Evolutionary conservation across 2,113 vertebrate genomes (phyloP), one percentile per base, ranked within the genome.

Genomic region (Leiothrix lutea): DNA sequence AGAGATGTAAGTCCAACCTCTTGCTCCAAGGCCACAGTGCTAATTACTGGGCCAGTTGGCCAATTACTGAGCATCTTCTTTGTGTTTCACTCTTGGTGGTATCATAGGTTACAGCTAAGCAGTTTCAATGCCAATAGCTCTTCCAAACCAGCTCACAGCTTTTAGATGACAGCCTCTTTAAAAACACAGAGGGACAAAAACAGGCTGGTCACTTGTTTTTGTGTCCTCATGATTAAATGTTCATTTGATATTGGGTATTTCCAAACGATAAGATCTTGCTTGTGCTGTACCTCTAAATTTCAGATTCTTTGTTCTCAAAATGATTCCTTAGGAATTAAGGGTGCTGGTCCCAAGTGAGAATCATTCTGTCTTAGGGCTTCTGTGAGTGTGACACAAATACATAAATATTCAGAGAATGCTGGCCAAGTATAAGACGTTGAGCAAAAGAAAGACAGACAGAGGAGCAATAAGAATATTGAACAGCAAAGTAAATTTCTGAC

Each of bases 201-300:
- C 35, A 62, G 33, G 6, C 22, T 51, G 24, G 18, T 56, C 11
- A 31, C 25, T 64, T 22, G 0, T 16, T 91, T 69, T 48, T 66
- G 12, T 67, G n/a, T 56, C 35, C 47, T 86, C 17, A 17, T 50
- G 16, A 61, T n/a, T 88, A 70, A 50, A 31, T 70, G 14, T 45
- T 94, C 26, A n/a, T 67, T 97, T 81, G 47, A 6, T 81, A 53
- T 22, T 53, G 26, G 29, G 5, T 42, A 45, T 91, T 95, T 87
- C 36, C 5, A 2, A 65, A 45, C 83, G 25, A 20, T 2, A 50
- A 86, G 18, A n/a, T 57, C 12, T 51, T 80, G 35, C 17, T 93
- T 11, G 18, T 67, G n/a, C 60, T 60, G 45, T 12, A 64, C 24
- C 26, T 71, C 53, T 69, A 0, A 77, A 29, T 82, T 47, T 85